These are phyloP conservation scores for Axis porcinus DNA, from an alignment of 2,113 vertebrate genomes.

Conservation along the genomic window DNA sequence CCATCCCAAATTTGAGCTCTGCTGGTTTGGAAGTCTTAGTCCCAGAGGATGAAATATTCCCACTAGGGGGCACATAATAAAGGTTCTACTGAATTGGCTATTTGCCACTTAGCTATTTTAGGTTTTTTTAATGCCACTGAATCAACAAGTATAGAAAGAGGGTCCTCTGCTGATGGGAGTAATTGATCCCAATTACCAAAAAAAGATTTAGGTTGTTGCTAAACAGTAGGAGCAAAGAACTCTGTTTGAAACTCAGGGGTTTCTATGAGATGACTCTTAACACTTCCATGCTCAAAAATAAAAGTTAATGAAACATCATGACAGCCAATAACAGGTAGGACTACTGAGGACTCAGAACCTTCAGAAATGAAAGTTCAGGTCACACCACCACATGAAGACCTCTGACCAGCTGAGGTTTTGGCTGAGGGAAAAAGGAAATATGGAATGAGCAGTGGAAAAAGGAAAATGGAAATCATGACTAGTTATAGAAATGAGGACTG, in stretches of 20 bases:
- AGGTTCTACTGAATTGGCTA: neutral
- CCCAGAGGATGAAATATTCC: neutral
- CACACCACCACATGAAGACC: neutral
- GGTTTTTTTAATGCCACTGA: neutral
- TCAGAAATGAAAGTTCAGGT: neutral
- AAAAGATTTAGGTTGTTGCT: neutral
- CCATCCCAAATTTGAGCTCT: neutral
- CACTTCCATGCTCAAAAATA: neutral
- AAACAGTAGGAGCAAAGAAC: neutral
- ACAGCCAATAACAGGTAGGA: neutral
- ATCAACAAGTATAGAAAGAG: neutral
- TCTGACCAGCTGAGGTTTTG: neutral
- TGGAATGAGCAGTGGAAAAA: neutral
- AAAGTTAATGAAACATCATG: neutral
- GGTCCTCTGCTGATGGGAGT: neutral
- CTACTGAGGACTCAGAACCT: neutral
- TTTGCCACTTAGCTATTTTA: neutral
- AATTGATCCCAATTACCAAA: neutral
- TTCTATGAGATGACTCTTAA: neutral
- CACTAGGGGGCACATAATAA: neutral
- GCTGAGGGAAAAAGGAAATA: neutral
- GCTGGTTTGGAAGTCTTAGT: neutral
- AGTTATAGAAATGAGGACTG: neutral
- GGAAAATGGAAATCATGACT: neutral
- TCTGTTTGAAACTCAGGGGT: neutral